phyloP scores from a whole-genome alignment of 1,140 invertebrate genomes.

The Metaphire vulgaris region DNA sequence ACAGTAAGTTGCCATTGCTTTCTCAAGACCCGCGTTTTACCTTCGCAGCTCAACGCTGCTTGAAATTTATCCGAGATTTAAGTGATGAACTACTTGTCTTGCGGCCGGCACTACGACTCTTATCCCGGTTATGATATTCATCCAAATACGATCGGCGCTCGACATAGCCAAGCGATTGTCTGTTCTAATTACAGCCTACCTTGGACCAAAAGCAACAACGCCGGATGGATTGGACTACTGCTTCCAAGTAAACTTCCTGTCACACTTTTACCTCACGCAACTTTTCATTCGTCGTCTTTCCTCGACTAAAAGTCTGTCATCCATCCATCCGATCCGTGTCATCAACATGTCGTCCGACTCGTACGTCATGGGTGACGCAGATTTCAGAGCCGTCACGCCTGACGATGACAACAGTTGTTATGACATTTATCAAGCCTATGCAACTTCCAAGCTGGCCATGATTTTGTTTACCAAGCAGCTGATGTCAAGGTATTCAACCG shows the following conservation, averaged over 20 bases:
- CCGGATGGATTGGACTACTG: conserved; percentile 9
- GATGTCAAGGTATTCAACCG: background rate
- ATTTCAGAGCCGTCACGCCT: background rate
- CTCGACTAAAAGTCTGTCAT: background rate
- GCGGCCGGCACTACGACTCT: too few relatives aligned
- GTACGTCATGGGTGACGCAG: background rate
- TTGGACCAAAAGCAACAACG: conserved; percentile 7
- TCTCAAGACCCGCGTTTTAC: too few relatives aligned
- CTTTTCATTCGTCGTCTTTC: conserved; percentile 4
- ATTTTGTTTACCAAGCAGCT: conserved; percentile 5
- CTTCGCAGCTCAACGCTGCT: too few relatives aligned
- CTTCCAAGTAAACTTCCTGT: conserved; percentile 13
- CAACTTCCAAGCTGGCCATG: conserved; percentile 6
- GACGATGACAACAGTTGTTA: too few relatives aligned
- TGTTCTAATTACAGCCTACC: too few relatives aligned
- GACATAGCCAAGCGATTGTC: too few relatives aligned
- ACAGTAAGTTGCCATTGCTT: too few relatives aligned
- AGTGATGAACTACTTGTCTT: too few relatives aligned
- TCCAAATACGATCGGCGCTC: too few relatives aligned
- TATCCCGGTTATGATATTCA: too few relatives aligned
- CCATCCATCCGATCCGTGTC: background rate
- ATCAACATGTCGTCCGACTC: conserved; percentile 15
- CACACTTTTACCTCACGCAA: conserved; percentile 5
- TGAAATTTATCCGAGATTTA: too few relatives aligned
- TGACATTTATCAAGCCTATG: conserved; percentile 3